Base-by-base conservation (phyloP, 2,113 vertebrate genomes). In the human (Homo sapiens) region DNA sequence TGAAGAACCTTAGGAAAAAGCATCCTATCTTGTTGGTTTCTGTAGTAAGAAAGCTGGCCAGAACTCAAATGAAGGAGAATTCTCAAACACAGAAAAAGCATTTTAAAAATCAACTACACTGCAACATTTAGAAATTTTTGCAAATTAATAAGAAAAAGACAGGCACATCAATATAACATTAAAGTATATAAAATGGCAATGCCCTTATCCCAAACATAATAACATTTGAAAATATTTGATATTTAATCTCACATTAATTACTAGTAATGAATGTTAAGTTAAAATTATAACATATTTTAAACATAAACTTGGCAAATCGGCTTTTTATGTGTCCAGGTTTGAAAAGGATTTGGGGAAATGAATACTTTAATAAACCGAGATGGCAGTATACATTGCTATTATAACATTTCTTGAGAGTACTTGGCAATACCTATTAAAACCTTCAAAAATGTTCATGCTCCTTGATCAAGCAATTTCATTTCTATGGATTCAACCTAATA, bases 381-480 rank as follows among this genome's bases (percentile, higher is more conserved):
- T 73, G 12, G 30, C 12, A 79, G 1, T 72, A 61, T 7, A 79
- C 4, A 48, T 22, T 81, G 32, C n/a, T 78, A 90, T 64, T 88
- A 48, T 22, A 40, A 40, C 76, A 94, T 89, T 87, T 97, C 38
- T 76, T 70, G 20, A 91, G 32, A 4, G 2, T 11, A 57, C 40
- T 76, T 92, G 55, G 30, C 27, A 89, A 48, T 50, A 61, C 13
- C 75, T 66, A 86, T n/a, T 93, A 83, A 84, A 94, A 83, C 11
- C 43, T 92, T 94, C 35, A 76, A 85, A 73, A 45, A 20, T 79
- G 35, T 79, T 93, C 20, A 50, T 84, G 6, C 7, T 50, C 32
- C 95, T 76, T 97, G 55, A 80, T 14, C 82, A 93, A 82, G n/a
- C 20, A 93, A 87, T 84, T 95, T 94, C 18, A 81, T 43, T 88